phyloP scores from a whole-genome alignment of 2,113 vertebrate species.

The Peromyscus californicus region DNA sequence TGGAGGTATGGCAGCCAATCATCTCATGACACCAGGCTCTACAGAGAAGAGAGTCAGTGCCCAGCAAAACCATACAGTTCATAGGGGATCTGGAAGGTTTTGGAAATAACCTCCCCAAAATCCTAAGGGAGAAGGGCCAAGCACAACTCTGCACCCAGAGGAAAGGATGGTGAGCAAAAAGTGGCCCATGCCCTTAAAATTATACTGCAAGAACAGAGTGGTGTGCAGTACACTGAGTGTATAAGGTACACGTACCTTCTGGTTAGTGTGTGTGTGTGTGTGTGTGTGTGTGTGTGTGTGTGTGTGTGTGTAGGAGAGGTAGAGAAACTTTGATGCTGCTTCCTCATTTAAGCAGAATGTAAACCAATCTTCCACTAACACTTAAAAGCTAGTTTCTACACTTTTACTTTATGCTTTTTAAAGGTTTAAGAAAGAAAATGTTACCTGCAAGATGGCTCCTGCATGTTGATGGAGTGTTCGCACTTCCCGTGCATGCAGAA shows the following conservation, averaged over 20 bases:
- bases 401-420: not conserved
- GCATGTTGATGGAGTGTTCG: conserved; percentile 94
- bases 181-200: not conserved
- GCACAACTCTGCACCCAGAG: not conserved
- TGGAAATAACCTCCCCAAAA: not conserved
- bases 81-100: not conserved
- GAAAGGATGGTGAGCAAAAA: not conserved
- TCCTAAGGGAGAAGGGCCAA: not conserved
- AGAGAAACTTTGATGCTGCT: not conserved
- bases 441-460: conserved; percentile 98
- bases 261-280: not conserved
- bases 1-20: not conserved
- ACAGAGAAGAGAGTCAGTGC: not conserved
- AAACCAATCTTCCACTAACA: not conserved
- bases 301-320: not conserved
- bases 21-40: no score
- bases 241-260: not conserved
- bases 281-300: not conserved
- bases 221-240: not conserved
- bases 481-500: conserved; percentile 99
- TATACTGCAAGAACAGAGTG: not conserved
- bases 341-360: not conserved
- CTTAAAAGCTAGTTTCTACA: not conserved
- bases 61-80: not conserved
- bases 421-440: conserved; percentile 4